These are phyloP conservation scores for Desoria tigrina DNA, from an alignment of 2,888 invertebrate species.

Conservation along the genomic window DNA sequence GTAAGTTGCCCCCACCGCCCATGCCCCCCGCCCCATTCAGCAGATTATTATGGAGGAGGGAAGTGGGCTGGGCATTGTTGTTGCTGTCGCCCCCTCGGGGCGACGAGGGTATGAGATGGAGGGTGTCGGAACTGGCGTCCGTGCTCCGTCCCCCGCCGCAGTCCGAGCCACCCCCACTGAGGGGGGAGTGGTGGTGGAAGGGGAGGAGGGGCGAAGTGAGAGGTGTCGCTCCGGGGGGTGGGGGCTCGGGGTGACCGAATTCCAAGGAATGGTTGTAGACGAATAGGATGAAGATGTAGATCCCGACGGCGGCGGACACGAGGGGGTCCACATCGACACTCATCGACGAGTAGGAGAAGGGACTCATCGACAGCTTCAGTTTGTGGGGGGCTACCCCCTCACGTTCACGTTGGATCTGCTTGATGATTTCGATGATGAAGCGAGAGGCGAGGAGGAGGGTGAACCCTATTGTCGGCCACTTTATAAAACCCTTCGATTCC, in stretches of 20 bases:
- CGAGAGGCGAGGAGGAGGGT: constrained; percentile 34
- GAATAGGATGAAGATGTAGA: constrained; percentile 38
- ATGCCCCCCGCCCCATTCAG: neutral
- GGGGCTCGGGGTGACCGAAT: constrained; percentile 2
- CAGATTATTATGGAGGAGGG: constrained; percentile 21
- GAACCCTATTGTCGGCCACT: constrained; percentile 38
- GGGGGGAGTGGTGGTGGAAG: too few species aligned
- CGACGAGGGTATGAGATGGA: constrained; percentile 28
- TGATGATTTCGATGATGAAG: constrained; percentile 32
- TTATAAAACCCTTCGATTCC: constrained; percentile 39
- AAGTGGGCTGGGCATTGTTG: constrained; percentile 31
- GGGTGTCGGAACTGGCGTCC: constrained; percentile 34
- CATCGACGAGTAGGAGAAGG: constrained; percentile 36
- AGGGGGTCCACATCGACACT: constrained; percentile 35
- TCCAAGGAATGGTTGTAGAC: constrained; percentile 43
- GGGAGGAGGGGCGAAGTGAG: too few species aligned
- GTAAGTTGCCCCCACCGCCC: too few species aligned
- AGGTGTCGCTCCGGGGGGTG: too few species aligned
- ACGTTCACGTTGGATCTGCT: constrained; percentile 35
- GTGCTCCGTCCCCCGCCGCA: constrained; percentile 17
- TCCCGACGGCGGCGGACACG: constrained; percentile 38
- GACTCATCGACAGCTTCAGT: neutral
- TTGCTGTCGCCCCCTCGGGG: constrained; percentile 32
- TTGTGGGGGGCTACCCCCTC: constrained; percentile 5
- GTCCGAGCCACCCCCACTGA: neutral